Conservation (phyloP, 2,113 vertebrate species). For the Zosterops japonicus region DNA sequence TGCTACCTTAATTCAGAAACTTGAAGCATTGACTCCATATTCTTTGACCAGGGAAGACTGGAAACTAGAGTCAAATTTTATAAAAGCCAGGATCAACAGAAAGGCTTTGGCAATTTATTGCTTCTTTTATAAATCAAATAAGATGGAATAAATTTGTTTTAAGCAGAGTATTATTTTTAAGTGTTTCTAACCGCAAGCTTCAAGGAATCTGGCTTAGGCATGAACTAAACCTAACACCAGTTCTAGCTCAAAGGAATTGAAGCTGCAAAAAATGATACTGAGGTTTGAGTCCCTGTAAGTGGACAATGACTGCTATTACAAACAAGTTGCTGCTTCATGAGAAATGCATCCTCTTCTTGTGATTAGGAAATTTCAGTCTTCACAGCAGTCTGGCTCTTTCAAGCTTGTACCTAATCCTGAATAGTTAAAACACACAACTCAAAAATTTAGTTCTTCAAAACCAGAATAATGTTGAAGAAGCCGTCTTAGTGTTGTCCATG, state of each 20-base stretch:
- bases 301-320: neutral
- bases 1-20: neutral
- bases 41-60: neutral
- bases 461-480: neutral
- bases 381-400: neutral
- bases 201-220: neutral
- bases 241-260: neutral
- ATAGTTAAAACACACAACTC: neutral
- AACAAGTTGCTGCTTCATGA: neutral
- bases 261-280: neutral
- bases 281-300: neutral
- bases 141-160: neutral
- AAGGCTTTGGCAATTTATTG: neutral
- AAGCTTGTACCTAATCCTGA: neutral
- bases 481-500: neutral
- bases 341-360: neutral
- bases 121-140: neutral
- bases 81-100: neutral
- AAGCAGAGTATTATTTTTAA: neutral
- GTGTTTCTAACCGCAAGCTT: conserved; percentile 3
- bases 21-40: neutral
- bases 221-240: neutral
- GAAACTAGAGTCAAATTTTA: neutral
- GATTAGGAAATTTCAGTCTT: neutral
- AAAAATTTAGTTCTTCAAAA: neutral